A percentile compares a stretch with the other conserved stretches of the same genome.
Evolutionary conservation across 2,888 invertebrate species (phyloP).

Genomic region (Phaonia tiefii): DNA sequence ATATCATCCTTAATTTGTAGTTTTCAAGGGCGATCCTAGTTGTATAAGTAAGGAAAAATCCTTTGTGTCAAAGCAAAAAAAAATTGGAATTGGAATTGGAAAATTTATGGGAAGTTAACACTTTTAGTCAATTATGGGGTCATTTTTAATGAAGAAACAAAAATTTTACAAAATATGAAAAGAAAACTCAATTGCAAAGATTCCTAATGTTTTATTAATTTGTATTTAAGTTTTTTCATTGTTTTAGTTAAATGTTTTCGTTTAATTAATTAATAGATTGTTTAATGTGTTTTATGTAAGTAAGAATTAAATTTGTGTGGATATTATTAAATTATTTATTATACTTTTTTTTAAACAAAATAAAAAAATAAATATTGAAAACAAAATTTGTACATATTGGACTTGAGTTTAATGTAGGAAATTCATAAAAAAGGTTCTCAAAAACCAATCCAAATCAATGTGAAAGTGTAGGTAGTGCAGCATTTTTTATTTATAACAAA

Average conservation of each 20-base stretch:
- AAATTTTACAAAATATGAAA: background rate
- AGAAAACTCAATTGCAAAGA: conserved; percentile 6
- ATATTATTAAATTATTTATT: conserved; percentile 63
- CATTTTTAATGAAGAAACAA: too few relatives aligned
- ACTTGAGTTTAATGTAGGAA: too few relatives aligned
- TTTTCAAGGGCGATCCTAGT: background rate
- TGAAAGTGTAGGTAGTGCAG: too few relatives aligned
- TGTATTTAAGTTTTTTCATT: conserved; percentile 41
- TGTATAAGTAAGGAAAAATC: background rate
- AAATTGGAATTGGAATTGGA: background rate
- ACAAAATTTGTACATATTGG: too few relatives aligned
- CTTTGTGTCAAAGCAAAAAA: conserved; percentile 37
- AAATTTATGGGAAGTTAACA: conserved; percentile 9
- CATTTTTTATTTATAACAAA: too few relatives aligned
- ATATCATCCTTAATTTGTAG: conserved; percentile 33
- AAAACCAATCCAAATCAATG: too few relatives aligned
- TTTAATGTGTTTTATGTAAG: background rate
- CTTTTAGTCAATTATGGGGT: conserved; percentile 46
- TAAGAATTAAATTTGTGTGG: conserved; percentile 51
- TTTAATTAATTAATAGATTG: too few relatives aligned
- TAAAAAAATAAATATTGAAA: conserved; percentile 17
- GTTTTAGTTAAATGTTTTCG: conserved; percentile 37
- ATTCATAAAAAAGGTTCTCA: too few relatives aligned
- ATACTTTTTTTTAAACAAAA: conserved; percentile 50
- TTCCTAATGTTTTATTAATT: conserved; percentile 46